Conservation (phyloP, 1,140 invertebrate species). For the Calosoma granatense region DNA sequence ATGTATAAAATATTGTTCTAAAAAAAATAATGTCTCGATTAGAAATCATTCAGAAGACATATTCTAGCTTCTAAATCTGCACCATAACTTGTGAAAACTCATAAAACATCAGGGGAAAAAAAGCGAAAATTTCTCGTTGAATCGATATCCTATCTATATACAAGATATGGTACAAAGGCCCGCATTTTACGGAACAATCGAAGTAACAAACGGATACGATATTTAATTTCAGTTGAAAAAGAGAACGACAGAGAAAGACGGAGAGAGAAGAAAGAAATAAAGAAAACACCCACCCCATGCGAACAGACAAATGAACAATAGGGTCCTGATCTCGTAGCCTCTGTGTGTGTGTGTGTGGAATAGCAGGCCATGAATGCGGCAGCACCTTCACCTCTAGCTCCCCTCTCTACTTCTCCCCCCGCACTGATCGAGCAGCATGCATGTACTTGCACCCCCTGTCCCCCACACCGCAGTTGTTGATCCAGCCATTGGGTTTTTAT, state of each 20-base stretch:
- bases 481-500: not conserved
- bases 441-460: too few relatives aligned
- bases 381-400: too few relatives aligned
- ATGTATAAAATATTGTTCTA: not conserved
- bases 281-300: not conserved
- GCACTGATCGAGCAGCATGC: too few relatives aligned
- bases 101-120: not conserved
- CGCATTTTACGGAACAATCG: not conserved
- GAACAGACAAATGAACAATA: not conserved
- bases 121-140: not conserved
- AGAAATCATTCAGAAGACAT: too few relatives aligned
- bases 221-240: not conserved
- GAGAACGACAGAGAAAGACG: too few relatives aligned
- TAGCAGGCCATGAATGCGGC: not conserved
- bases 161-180: not conserved
- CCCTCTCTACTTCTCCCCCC: not conserved
- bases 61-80: too few relatives aligned
- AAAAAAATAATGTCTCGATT: not conserved
- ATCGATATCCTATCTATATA: not conserved
- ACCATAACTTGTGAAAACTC: too few relatives aligned
- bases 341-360: not conserved
- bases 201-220: not conserved
- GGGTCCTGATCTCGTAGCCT: too few relatives aligned
- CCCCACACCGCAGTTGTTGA: too few relatives aligned
- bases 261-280: not conserved